Conservation (phyloP, 2,888 invertebrate genomes). For the Eugnorisma glareosa region DNA sequence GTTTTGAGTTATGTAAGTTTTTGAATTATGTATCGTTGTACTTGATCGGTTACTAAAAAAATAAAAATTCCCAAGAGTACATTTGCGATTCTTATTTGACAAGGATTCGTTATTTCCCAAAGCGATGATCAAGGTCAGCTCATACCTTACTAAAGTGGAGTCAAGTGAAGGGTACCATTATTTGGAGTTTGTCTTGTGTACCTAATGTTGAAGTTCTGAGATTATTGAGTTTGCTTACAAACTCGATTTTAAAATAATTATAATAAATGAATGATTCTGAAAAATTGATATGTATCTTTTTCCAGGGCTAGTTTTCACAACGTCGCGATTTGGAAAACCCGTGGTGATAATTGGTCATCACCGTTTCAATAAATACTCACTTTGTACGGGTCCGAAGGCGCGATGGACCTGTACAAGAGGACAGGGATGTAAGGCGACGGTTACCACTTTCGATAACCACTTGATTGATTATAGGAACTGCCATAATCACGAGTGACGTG, state of each 20-base stretch:
- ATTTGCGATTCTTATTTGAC: not conserved
- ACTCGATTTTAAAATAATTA: not conserved
- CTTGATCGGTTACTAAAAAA: too few species aligned
- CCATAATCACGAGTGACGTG: constrained; percentile 31
- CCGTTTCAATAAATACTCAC: constrained; percentile 67
- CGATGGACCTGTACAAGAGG: constrained; percentile 68
- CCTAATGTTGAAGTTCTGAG: not conserved
- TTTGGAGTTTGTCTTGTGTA: not conserved
- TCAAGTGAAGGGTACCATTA: not conserved
- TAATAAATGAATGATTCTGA: not conserved
- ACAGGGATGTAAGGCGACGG: constrained; percentile 29
- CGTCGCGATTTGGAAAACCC: constrained; percentile 35
- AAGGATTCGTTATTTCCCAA: not conserved
- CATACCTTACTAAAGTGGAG: not conserved
- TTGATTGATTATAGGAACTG: constrained; percentile 14
- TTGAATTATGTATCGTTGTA: too few species aligned
- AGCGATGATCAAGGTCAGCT: not conserved
- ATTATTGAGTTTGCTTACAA: not conserved
- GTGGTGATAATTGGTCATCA: constrained; percentile 59
- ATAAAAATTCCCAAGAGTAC: not conserved
- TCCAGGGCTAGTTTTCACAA: constrained; percentile 30
- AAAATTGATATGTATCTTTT: too few species aligned
- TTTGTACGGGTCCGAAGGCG: constrained; percentile 56
- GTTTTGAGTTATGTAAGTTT: too few species aligned
- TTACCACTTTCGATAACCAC: constrained; percentile 16